Base-by-base conservation (phyloP, 2,888 invertebrate species). In the Chalcis sispes region DNA sequence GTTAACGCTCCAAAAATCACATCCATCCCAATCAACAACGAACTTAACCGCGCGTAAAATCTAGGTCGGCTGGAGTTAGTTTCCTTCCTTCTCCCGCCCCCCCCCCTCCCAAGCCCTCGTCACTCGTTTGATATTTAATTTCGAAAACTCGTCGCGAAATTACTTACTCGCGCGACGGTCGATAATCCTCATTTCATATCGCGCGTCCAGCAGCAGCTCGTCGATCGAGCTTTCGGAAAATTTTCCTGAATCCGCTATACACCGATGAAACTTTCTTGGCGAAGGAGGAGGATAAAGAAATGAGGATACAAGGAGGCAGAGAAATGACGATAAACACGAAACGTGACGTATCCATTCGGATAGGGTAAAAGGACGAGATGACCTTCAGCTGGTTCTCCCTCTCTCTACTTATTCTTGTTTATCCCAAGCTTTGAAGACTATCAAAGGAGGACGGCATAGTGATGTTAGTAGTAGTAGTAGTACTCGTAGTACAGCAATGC, bases 341-440 rank as follows among this genome's bases (percentile, higher is more conserved):
- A 71, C 62, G 71, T 62, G 59, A 52, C 62, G 29, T 52, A 59
- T 42, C 67, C 56, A 15, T 20, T 27, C 1, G 3, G 15, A 7
- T n/a, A 29, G 13, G 7, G 46, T 15, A 1, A 15, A 23, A 29
- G 25, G 25, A 61, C 56, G 70, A 58, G 40, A n/a, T 46, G 46
- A 58, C 67, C 58, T 58, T 46, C 36, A 48, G 25, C 5, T 15
- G 5, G 8, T 42, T 40, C 36, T 8, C 23, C 7, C 48, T 18
- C 18, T 48, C 25, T 52, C 52, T 58, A 29, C 32, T 20, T 42
- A 40, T 67, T 32, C 18, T 46, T 23, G 58, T 40, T 67, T 29
- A 58, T 69, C 69, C 32, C 29, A 5, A 23, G 42, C 10, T 0
- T 13, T 2, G 10, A 25, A 7, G 18, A 3, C 20, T 46, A 15